Evolutionary conservation across 2,113 vertebrate genomes (phyloP).

Genomic region (Rattus rattus): DNA sequence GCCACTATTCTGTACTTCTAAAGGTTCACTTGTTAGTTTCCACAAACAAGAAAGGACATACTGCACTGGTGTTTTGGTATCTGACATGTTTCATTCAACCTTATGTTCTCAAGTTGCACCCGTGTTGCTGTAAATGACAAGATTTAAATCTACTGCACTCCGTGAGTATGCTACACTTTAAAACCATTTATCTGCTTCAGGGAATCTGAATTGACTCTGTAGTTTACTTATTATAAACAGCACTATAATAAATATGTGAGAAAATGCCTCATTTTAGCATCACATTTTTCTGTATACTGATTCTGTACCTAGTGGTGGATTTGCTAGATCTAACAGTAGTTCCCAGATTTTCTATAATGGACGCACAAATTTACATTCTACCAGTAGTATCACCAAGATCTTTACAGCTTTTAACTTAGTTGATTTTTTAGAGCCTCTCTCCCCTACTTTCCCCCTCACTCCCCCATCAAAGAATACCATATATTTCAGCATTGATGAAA

Average conservation of each 20-base stretch:
- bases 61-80: neutral
- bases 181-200: neutral
- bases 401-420: neutral
- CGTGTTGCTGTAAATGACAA: neutral
- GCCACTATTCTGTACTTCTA: neutral
- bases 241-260: neutral
- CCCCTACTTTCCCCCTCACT: neutral
- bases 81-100: neutral
- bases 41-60: neutral
- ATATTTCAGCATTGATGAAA: constrained; percentile 12
- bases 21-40: neutral
- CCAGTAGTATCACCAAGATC: neutral
- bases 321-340: too few relatives aligned
- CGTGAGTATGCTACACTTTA: neutral
- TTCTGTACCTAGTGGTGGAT: too few relatives aligned
- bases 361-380: neutral
- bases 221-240: neutral
- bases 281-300: neutral
- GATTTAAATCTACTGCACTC: neutral
- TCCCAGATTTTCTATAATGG: neutral
- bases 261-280: neutral
- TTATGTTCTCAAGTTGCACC: neutral
- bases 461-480: neutral
- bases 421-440: neutral
- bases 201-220: neutral